These are phyloP conservation scores for Apamea monoglypha DNA, from an alignment of 2,888 invertebrate species.

Conservation along the genomic window DNA sequence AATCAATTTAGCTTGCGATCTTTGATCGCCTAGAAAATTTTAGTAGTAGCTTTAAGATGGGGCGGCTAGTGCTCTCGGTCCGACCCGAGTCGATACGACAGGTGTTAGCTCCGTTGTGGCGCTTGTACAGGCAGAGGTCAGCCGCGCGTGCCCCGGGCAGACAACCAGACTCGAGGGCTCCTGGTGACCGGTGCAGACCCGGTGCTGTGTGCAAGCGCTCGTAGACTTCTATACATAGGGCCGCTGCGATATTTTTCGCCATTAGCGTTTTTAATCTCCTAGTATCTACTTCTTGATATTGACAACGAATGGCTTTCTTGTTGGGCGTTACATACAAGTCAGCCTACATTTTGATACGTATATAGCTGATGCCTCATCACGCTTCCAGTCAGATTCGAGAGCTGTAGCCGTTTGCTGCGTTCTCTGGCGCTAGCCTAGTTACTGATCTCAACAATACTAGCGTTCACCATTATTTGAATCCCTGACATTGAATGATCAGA, in stretches of 20 bases:
- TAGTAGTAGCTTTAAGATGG: constrained; percentile 89
- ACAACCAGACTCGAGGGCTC: constrained; percentile 31
- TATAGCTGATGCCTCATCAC: constrained; percentile 73
- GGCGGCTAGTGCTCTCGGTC: constrained; percentile 87
- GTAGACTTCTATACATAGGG: constrained; percentile 66
- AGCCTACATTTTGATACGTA: constrained; percentile 73
- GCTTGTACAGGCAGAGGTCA: constrained; percentile 47
- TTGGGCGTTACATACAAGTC: constrained; percentile 64
- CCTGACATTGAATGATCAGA: constrained; percentile 52
- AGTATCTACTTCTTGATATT: constrained; percentile 73
- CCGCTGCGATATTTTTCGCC: constrained; percentile 74
- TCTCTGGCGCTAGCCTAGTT: constrained; percentile 81
- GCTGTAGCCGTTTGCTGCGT: constrained; percentile 82
- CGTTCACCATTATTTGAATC: constrained; percentile 73
- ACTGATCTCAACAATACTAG: constrained; percentile 82
- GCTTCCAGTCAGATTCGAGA: constrained; percentile 80
- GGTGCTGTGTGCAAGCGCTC: constrained; percentile 49
- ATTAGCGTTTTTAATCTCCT: constrained; percentile 77
- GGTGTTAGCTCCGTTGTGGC: constrained; percentile 56
- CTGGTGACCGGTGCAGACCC: constrained; percentile 22
- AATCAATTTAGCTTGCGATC: constrained; percentile 89
- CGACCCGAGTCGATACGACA: constrained; percentile 64
- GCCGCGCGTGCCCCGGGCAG: not conserved
- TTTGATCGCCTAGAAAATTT: constrained; percentile 88
- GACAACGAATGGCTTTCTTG: constrained; percentile 80